Evolutionary conservation across 1,140 invertebrate species (phyloP), one percentile per base, ranked within the genome.

Genomic region (Apis dorsata): DNA sequence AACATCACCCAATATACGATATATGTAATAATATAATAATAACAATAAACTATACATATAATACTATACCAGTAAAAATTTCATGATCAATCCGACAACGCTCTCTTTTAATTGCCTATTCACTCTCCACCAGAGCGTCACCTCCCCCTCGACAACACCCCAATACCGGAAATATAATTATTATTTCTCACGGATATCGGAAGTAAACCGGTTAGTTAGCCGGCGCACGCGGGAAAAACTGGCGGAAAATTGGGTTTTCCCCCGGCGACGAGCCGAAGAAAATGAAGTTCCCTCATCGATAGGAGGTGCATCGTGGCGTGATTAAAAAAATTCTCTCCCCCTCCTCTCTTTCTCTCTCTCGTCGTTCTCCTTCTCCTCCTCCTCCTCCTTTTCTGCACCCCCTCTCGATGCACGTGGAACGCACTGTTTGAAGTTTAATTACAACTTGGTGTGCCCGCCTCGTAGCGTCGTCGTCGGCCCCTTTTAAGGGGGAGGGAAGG

Each of bases 171-270:
- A 73, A 85, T 17, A 74, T 73, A 81, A 74, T 86, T 85, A 74
- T 85, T 84, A 80, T 81, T 85, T 66, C 78, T 84, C 62, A 73
- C 78, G 83, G 34, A 82, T 74, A 77, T 77, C 59, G 72, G 28
- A 81, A 69, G 70, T 79, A 79, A 83, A 76, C 69, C 63, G 76
- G 73, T 84, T 84, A 81, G 78, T 81, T 78, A 77, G 79, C 17
- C 68, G 60, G 44, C 24, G 51, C 19, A 59, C 83, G 68, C 69
- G 34, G 60, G 81, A 44, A 72, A 81, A 81, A 69, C 78, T 76
- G 57, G 17, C 53, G 81, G 73, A 70, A 87, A 86, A 87, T 85
- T 75, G 70, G 76, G 82, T 87, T 74, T 65, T 65, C 73, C 57
- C 53, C 12, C 57, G 15, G 21, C 13, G 24, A 17, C 53, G 34